A percentile compares a stretch with the other conserved stretches of the same genome.
Conservation (phyloP, 1,140 invertebrate genomes). For the Magallana angulata region DNA sequence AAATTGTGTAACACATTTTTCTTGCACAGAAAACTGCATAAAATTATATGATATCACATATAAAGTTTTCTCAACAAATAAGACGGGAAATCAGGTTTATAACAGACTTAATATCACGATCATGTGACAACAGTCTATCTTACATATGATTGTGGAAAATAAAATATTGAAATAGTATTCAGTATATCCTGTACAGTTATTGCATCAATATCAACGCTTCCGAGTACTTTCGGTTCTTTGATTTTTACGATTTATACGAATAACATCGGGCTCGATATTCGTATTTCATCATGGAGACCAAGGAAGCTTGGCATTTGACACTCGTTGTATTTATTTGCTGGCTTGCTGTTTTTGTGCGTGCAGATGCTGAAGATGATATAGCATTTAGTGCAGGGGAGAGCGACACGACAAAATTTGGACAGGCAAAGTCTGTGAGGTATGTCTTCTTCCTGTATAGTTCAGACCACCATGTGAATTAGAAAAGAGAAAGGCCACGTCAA, state of each 20-base stretch:
- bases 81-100: too few relatives aligned
- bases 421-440: slow-evolving; percentile 44
- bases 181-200: too few relatives aligned
- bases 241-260: background rate
- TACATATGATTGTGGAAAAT: too few relatives aligned
- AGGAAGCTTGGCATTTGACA: background rate
- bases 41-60: too few relatives aligned
- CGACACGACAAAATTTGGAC: slow-evolving; percentile 41
- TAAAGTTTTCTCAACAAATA: too few relatives aligned
- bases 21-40: too few relatives aligned
- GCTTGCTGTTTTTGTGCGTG: background rate
- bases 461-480: background rate
- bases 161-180: too few relatives aligned
- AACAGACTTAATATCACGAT: too few relatives aligned
- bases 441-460: too few relatives aligned
- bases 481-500: background rate
- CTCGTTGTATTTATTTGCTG: background rate
- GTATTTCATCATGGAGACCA: slow-evolving; percentile 9
- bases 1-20: too few relatives aligned
- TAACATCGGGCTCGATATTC: background rate
- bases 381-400: background rate
- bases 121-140: too few relatives aligned
- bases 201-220: too few relatives aligned
- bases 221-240: background rate
- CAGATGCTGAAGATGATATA: background rate